phyloP scores from a whole-genome alignment of 2,888 invertebrate genomes.

The Spodoptera exigua region DNA sequence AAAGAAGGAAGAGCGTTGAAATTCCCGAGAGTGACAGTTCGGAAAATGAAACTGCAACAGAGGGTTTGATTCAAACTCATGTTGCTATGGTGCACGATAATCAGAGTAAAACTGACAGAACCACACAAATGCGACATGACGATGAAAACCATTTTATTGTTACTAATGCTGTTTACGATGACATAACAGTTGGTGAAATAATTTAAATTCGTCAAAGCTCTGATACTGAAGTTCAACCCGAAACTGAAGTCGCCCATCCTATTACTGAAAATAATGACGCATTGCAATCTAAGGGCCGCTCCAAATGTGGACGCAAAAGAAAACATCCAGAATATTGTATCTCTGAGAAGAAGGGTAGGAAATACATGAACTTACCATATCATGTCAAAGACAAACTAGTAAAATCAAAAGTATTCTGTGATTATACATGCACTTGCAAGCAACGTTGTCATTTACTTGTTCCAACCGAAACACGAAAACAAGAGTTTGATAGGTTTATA shows the following conservation, averaged over 20 bases:
- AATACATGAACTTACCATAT: constrained; percentile 37
- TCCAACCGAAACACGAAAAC: constrained; percentile 29
- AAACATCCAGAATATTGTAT: constrained; percentile 18
- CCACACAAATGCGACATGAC: constrained; percentile 14
- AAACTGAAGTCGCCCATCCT: neutral
- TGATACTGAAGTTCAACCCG: constrained; percentile 6
- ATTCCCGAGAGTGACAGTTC: constrained; percentile 30
- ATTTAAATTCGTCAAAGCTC: constrained; percentile 7
- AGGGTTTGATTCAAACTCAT: constrained; percentile 28
- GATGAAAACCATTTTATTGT: constrained; percentile 19
- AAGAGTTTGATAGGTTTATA: constrained; percentile 39
- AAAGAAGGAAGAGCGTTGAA: constrained; percentile 15
- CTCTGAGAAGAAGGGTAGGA: constrained; percentile 28
- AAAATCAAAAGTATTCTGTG: constrained; percentile 27
- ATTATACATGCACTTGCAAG: constrained; percentile 17
- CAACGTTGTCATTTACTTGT: constrained; percentile 17
- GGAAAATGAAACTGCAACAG: constrained; percentile 22
- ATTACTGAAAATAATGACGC: constrained; percentile 5
- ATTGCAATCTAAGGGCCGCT: constrained; percentile 14
- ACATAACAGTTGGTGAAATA: constrained; percentile 8
- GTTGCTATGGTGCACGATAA: constrained; percentile 33
- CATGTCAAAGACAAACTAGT: constrained; percentile 30
- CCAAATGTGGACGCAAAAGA: constrained; percentile 22
- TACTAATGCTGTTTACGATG: neutral
- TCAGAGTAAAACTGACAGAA: constrained; percentile 25